phyloP scores from a whole-genome alignment of 2,113 vertebrate genomes.

The Seriola rivoliana region DNA sequence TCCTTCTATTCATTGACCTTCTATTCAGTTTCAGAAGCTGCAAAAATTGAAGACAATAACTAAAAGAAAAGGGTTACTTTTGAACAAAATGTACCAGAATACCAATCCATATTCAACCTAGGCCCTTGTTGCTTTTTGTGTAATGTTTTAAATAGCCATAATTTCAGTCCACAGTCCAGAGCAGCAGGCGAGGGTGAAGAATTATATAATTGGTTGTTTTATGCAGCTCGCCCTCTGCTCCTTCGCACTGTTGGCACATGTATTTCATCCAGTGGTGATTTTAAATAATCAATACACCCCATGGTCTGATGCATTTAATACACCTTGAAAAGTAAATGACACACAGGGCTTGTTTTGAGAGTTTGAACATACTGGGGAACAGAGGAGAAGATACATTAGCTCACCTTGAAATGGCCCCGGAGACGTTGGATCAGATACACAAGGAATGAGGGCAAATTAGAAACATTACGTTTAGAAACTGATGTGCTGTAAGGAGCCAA shows the following conservation, averaged over 20 bases:
- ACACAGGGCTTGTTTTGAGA: slow-evolving; percentile 35
- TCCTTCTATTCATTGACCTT: slow-evolving; percentile 29
- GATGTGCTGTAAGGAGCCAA: background rate
- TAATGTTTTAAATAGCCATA: slow-evolving; percentile 62
- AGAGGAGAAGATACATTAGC: background rate
- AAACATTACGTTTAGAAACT: slow-evolving; percentile 16
- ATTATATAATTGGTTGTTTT: slow-evolving; percentile 77
- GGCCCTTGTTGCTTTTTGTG: slow-evolving; percentile 15
- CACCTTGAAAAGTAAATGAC: slow-evolving; percentile 64
- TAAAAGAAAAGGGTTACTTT: slow-evolving; percentile 22
- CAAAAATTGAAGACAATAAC: slow-evolving; percentile 18
- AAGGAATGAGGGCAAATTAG: slow-evolving; percentile 12
- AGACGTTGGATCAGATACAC: background rate
- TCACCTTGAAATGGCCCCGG: background rate
- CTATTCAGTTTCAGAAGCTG: slow-evolving; percentile 29
- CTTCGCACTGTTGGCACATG: slow-evolving; percentile 65
- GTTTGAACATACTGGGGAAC: slow-evolving; percentile 1
- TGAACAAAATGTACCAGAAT: slow-evolving; percentile 23
- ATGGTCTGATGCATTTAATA: slow-evolving; percentile 61
- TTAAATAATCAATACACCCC: slow-evolving; percentile 78
- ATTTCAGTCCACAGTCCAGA: slow-evolving; percentile 46
- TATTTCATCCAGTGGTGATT: slow-evolving; percentile 70
- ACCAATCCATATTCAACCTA: slow-evolving; percentile 22
- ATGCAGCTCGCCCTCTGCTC: slow-evolving; percentile 65
- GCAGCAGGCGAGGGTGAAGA: slow-evolving; percentile 49